These are phyloP conservation scores for Helleia helle DNA, from an alignment of 2,888 invertebrate genomes.

Conservation along the genomic window DNA sequence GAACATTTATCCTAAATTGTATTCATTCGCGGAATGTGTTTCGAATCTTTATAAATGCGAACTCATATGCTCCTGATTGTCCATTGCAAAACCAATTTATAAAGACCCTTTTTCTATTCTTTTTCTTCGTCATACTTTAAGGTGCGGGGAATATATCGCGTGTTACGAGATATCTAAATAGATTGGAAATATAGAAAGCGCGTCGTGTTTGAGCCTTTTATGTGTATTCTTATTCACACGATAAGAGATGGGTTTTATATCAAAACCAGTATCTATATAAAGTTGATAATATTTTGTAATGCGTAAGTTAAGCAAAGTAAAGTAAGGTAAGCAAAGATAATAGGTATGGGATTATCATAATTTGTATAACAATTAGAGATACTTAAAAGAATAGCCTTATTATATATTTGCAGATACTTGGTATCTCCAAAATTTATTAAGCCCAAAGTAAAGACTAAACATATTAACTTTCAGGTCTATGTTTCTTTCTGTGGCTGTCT, in stretches of 20 bases:
- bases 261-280: slow-evolving; percentile 23
- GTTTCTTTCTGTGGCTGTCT: too few species aligned
- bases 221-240: slow-evolving; percentile 53
- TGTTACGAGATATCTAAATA: slow-evolving; percentile 32
- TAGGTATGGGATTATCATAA: too few species aligned
- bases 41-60: slow-evolving; percentile 65
- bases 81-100: slow-evolving; percentile 27
- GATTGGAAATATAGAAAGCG: slow-evolving; percentile 38
- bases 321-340: too few species aligned
- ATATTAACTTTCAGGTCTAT: too few species aligned
- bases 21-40: slow-evolving; percentile 64
- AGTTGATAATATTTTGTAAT: slow-evolving; percentile 25
- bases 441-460: too few species aligned
- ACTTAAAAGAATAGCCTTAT: too few species aligned
- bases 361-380: too few species aligned
- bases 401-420: too few species aligned
- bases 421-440: too few species aligned
- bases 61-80: slow-evolving; percentile 38
- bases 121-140: slow-evolving; percentile 20
- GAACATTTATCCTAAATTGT: slow-evolving; percentile 66
- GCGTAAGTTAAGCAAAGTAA: too few species aligned
- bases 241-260: slow-evolving; percentile 37
- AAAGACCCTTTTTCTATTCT: slow-evolving; percentile 23
- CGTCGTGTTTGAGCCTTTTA: slow-evolving; percentile 38
- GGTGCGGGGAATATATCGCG: slow-evolving; percentile 23